Base-by-base conservation (phyloP, 2,113 vertebrate genomes). In the Electrona antarctica region DNA sequence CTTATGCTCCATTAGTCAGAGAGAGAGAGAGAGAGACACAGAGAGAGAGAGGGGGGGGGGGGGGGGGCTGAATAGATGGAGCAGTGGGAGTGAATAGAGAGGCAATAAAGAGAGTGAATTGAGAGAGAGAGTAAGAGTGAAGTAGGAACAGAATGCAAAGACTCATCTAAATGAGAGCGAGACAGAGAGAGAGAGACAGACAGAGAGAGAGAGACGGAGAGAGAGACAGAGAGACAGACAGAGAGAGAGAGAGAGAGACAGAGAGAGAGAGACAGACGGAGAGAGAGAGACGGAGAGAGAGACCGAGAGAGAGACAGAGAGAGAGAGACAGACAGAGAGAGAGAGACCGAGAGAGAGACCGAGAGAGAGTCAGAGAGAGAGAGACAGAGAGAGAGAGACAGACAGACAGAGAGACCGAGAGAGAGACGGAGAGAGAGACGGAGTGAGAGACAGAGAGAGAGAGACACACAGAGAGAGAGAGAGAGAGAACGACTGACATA, bases 1-100 rank as follows among this genome's bases (percentile, higher is more conserved):
- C 89, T 89, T 87, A 90, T 85, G 89, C 85, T 92, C 90, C 79
- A 88, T 92, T 92, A 89, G 89, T 76, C 78, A 69, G 81, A 64
- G 59, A 81, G 11, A 64, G 82, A 88, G 86, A 84, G 80, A n/a
- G 63, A 71, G 81, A 15, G 80, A 21, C 21, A 21, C 21, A 87
- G 86, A 86, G 62, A 52, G 74, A 78, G 15, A 71, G 77, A 79
- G 55, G 33, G 33, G 33, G 3, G 33, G 33, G 33, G 5, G 33
- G 5, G 33, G 33, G 33, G 33, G 5, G 33, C 33, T 41, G 0
- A 41, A 41, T 41, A 41, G 33, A 41, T 41, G 33, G 33, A 41
- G 33, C 33, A 41, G 33, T 41, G 33, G 33, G 33, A 41, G 33
- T 41, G 33, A 41, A 41, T 41, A 41, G 33, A 41, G 3, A 21